Evolutionary conservation across 2,888 invertebrate genomes (phyloP).

Genomic region (Endomychus coccineus): DNA sequence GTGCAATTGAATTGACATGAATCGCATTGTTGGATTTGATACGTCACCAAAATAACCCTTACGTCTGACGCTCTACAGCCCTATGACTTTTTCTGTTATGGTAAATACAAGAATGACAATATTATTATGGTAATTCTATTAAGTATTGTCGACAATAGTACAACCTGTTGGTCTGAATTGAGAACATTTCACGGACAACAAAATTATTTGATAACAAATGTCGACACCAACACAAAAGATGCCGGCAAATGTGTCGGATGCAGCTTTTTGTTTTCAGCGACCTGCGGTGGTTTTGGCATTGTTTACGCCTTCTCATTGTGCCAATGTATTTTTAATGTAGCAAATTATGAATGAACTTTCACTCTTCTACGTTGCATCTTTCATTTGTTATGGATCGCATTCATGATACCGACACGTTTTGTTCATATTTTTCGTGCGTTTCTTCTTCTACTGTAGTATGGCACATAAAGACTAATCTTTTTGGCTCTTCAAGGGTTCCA

Average conservation of each 20-base stretch:
- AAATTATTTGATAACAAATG: constrained; percentile 45
- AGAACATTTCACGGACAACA: constrained; percentile 43
- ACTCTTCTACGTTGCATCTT: no score
- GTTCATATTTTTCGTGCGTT: no score
- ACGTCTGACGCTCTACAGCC: constrained; percentile 17
- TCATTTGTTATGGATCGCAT: no score
- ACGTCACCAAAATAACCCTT: constrained; percentile 38
- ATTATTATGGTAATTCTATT: constrained; percentile 46
- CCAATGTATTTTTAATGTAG: constrained; percentile 34
- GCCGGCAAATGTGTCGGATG: constrained; percentile 32
- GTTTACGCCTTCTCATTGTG: constrained; percentile 31
- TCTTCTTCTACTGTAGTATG: no score
- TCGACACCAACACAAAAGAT: constrained; percentile 36
- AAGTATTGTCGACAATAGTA: constrained; percentile 42
- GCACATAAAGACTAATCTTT: no score
- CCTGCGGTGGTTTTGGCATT: constrained; percentile 30
- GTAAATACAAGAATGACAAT: constrained; percentile 45
- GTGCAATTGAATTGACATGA: constrained; percentile 40
- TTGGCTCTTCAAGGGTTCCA: no score
- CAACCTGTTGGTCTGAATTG: constrained; percentile 44
- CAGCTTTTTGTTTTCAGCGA: constrained; percentile 31
- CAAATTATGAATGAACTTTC: constrained; percentile 30
- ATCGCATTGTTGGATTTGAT: constrained; percentile 38
- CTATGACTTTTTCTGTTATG: constrained; percentile 38
- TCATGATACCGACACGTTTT: no score